Evolutionary conservation across 53 echinoderm and acorn worm species (phyloP), one percentile per base, ranked within the genome.

Genomic region (Holothuria leucospilota): DNA sequence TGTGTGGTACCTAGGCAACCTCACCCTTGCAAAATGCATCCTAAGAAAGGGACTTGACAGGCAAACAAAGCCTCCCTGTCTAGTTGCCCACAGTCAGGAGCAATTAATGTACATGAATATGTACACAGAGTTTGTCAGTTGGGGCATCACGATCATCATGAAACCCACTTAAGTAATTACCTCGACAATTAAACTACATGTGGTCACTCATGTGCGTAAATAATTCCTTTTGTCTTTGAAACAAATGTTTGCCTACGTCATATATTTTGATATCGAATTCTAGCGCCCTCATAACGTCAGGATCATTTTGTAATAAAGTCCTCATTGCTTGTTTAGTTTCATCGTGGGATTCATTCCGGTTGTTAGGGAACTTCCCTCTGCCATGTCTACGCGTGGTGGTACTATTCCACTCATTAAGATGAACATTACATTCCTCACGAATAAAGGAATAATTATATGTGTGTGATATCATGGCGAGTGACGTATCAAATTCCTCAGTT

Each of bases 381-480:
- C 84, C 87, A 23, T 85, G 41, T 42, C 84, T 93, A 8, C 71
- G 70, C 38, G 82, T 82, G 40, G 68, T 70, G 11, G 41, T 51
- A 18, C 40, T 77, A 38, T 68, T 0, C 46, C 46, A 46, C 46
- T 2, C 8, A 11, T 46, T 46, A 7, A 4, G 46, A 46, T 46
- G 46, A 46, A 46, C 46, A 46, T 46, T 46, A 46, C 46, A 25
- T n/a, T 89, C 86, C 6, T 42, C 40, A 58, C 68, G 66, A 49
- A 69, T 63, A 46, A 93, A 96, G 1, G 96, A 93, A 30, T 93
- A 14, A 69, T 90, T 67, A 71, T 93, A 96, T 13, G 87, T 88
- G 4, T 74, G 69, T 52, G 87, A 71, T 59, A 96, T 79, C 86
- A 96, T 87, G 4, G 77, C 78, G 16, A 96, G 83, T 20, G 93